Evolutionary conservation across 2,797 vertebrate species (phyloP), one percentile per base, ranked within the genome.

Genomic region (Xiphophorus birchmanni): DNA sequence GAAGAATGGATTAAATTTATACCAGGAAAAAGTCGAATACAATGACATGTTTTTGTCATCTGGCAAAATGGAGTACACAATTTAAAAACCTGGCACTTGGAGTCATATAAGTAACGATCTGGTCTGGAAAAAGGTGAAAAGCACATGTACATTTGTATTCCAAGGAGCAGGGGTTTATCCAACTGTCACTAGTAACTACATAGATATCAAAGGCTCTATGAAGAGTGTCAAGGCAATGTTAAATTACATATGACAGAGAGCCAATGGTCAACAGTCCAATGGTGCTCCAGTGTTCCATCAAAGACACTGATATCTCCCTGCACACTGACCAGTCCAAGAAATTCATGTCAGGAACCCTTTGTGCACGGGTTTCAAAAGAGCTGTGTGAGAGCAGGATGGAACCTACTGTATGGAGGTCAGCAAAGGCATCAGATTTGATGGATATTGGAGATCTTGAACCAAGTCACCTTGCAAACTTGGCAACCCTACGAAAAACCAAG

Each of bases 231-330:
- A 42, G 8, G 8, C 40, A 1, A 42, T 21, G 6, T 60, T 29
- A 60, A 60, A 60, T 60, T n/a, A 60, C 58, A 29, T 60, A 29
- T 60, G 29, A 60, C 58, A 60, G 58, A 60, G 58, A 60, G 58
- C 58, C 10, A 60, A 60, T 29, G 11, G n/a, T 60, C n/a, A 60
- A 32, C n/a, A 29, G 58, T 12, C 45, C 45, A 47, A 47, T 13
- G 58, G 58, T 60, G 26, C n/a, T 60, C n/a, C 58, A 32, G 52
- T 54, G 52, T 54, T 54, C 52, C 12, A 15, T 50, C 17, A 1
- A 15, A 50, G 52, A 54, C 18, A 8, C 52, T 5, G 18, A 21
- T 54, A 54, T 23, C 21, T 54, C 23, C 23, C 48, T 15, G 1
- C 17, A 50, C 48, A 50, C 48, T 50, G 48, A 17, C 12, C 48